These are phyloP conservation scores for Euura saliciscinereae DNA, from an alignment of 1,140 invertebrate genomes.

Conservation along the genomic window DNA sequence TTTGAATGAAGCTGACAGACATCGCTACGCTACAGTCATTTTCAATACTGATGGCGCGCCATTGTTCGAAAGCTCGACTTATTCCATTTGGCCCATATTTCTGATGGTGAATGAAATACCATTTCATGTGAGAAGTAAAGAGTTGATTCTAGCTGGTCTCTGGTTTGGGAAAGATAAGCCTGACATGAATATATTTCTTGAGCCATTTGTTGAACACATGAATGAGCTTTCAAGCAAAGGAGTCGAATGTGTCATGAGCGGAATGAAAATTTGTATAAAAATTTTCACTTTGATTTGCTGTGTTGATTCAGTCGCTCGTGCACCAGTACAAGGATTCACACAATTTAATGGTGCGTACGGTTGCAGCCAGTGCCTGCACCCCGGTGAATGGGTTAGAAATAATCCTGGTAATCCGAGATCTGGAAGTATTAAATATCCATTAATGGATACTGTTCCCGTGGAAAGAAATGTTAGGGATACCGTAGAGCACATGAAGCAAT, in stretches of 20 bases:
- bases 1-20: no score
- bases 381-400: not conserved
- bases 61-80: no score
- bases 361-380: not conserved
- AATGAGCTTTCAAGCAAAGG: conserved; percentile 13
- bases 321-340: conserved; percentile 16
- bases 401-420: not conserved
- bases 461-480: no score
- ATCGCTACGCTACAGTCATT: no score
- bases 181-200: not conserved
- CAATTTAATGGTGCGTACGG: conserved; percentile 18
- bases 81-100: no score
- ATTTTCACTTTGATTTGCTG: no score
- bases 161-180: conserved; percentile 15
- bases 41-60: no score
- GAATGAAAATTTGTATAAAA: not conserved
- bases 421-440: conserved; percentile 6
- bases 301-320: not conserved
- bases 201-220: conserved; percentile 14
- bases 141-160: conserved; percentile 9
- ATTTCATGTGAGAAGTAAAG: no score
- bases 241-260: conserved; percentile 8
- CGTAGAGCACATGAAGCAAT: no score
- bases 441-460: no score
- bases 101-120: conserved; percentile 20